These are phyloP conservation scores for Suncus etruscus DNA, from an alignment of 2,113 vertebrate species.

Conservation along the genomic window DNA sequence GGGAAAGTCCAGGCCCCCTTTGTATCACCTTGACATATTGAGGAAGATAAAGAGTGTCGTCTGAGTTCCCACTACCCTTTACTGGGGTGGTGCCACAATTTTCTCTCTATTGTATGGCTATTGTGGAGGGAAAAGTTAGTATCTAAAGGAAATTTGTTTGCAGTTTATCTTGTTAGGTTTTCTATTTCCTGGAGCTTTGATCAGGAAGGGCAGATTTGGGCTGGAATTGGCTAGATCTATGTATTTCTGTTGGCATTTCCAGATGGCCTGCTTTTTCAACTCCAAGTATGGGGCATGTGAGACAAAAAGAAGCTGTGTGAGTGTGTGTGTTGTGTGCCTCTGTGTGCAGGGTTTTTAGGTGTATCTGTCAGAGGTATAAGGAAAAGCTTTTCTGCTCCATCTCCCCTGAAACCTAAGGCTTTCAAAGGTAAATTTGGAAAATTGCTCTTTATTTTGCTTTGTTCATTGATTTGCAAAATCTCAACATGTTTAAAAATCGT, in stretches of 20 bases:
- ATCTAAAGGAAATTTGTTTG: neutral
- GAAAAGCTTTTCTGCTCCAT: neutral
- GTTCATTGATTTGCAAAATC: neutral
- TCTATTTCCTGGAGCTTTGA: neutral
- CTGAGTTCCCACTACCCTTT: too few relatives aligned
- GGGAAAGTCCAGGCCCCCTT: too few relatives aligned
- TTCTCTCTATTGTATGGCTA: neutral
- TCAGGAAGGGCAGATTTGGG: neutral
- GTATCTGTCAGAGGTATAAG: neutral
- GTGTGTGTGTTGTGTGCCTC: neutral
- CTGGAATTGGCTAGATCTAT: neutral
- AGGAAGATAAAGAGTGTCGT: too few relatives aligned
- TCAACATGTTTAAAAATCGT: neutral
- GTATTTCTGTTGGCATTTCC: neutral
- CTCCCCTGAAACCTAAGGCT: neutral
- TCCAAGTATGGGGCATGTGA: neutral
- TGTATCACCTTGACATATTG: too few relatives aligned
- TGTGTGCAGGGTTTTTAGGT: neutral
- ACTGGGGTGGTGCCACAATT: neutral
- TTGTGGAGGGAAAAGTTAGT: neutral
- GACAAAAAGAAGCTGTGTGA: neutral
- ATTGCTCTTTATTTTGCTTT: neutral
- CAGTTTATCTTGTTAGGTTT: neutral
- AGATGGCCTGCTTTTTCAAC: neutral
- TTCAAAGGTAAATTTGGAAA: conserved; percentile 3